Evolutionary conservation across 2,888 invertebrate species (phyloP), one percentile per base, ranked within the genome.

Genomic region (Xanthia togata): DNA sequence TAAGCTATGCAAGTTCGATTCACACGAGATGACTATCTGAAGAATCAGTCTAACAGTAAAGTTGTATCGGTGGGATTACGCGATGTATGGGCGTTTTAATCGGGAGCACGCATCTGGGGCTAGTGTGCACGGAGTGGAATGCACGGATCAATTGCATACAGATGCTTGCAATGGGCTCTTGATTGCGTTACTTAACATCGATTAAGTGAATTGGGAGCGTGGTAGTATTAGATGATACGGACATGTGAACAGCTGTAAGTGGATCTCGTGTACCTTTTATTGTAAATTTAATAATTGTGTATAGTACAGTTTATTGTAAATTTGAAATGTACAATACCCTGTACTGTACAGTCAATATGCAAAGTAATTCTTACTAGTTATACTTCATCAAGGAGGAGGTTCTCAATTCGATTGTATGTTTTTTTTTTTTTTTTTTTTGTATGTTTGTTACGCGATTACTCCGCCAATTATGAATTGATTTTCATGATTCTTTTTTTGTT

Each of bases 71-170:
- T 84, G 82, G 76, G 82, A 86, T 87, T 83, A 81, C 69, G 70
- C 44, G 69, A 70, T 71, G 83, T 55, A 90, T 89, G 85, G 89
- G 89, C 84, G 89, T 78, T 70, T 81, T 77, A 82, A 87, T 85
- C 82, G 77, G 80, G 78, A 84, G 84, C 86, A 74, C 71, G 73
- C 86, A 87, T 89, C 83, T 89, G 86, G 77, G 74, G 20, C 73
- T 73, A 64, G 86, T 86, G 80, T 75, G 86, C 79, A 71, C 74
- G 70, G 84, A 88, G 87, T 87, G 90, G 89, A 90, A 91, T 89
- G 89, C 88, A 88, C 87, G 86, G 88, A 90, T 91, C 92, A 92
- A 93, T 93, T 91, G 91, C 89, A 88, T 88, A 90, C 93, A 93
- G 89, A 93, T 93, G 93, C 86, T 80, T 83, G 84, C 88, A 85